Evolutionary conservation across 1,140 invertebrate species (phyloP).

Genomic region (Aphidius gifuensis): DNA sequence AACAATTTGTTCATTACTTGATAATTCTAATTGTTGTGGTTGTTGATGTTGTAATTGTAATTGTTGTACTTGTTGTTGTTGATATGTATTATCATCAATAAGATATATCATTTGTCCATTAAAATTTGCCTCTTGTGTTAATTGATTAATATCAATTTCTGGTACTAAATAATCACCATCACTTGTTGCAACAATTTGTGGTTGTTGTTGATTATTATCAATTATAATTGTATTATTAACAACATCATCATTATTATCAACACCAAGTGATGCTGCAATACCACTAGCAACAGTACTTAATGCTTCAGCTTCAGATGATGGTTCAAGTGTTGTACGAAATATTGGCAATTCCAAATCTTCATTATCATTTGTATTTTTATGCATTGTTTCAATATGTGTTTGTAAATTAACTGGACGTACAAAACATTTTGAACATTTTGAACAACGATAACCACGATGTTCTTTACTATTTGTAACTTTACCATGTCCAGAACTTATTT

Average conservation of each 20-base stretch:
- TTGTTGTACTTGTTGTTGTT: constrained; percentile 29
- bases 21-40: constrained; percentile 41
- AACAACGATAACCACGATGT: constrained; percentile 40
- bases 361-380: constrained; percentile 43
- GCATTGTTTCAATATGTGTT: constrained; percentile 44
- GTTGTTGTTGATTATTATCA: constrained; percentile 22
- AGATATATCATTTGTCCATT: constrained; percentile 47
- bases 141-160: constrained; percentile 34
- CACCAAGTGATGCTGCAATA: constrained; percentile 58
- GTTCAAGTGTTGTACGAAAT: constrained; percentile 39
- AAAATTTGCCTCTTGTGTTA: constrained; percentile 32
- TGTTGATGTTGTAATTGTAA: constrained; percentile 40
- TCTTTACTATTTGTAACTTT: constrained; percentile 35
- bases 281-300: constrained; percentile 57
- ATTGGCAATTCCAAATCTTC: constrained; percentile 23
- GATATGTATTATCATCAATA: constrained; percentile 41
- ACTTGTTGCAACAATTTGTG: constrained; percentile 26
- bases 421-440: constrained; percentile 46
- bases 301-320: constrained; percentile 57
- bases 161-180: constrained; percentile 36
- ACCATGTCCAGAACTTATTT: constrained; percentile 44
- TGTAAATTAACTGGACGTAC: constrained; percentile 41
- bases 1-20: constrained; percentile 40
- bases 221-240: too few species aligned
- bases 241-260: constrained; percentile 54